phyloP scores from a whole-genome alignment of 2,797 vertebrate genomes.

The Chromobotia macracanthus region DNA sequence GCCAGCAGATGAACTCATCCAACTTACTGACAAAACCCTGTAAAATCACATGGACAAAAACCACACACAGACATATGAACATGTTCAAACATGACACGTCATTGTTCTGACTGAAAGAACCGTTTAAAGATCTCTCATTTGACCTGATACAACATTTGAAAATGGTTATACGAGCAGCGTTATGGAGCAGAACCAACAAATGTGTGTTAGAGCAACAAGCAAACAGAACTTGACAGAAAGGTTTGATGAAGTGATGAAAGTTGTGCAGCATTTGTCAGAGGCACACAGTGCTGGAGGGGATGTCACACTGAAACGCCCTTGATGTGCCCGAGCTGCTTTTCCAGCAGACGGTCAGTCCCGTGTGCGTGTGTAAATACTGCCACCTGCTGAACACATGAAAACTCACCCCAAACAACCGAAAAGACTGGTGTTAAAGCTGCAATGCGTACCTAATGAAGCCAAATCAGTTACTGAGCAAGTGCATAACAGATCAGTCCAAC shows the following conservation, averaged over 20 bases:
- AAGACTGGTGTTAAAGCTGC: background rate
- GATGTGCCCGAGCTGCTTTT: slow-evolving; percentile 42
- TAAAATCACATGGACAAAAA: slow-evolving; percentile 49
- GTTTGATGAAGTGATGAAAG: slow-evolving; percentile 49
- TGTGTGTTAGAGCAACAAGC: background rate
- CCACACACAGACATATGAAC: slow-evolving; percentile 21
- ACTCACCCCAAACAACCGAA: background rate
- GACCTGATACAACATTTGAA: background rate
- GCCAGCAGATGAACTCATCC: slow-evolving; percentile 94
- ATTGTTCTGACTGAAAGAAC: background rate
- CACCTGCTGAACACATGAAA: slow-evolving; percentile 70
- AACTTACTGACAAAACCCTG: slow-evolving; percentile 93
- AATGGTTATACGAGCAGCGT: background rate
- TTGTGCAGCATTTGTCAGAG: slow-evolving; percentile 47
- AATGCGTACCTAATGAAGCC: too few relatives aligned
- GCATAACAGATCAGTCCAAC: too few relatives aligned
- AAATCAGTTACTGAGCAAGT: too few relatives aligned
- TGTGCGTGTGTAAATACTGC: slow-evolving; percentile 71
- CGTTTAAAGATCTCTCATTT: background rate
- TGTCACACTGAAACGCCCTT: slow-evolving; percentile 54
- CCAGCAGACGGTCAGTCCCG: background rate
- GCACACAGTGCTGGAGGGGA: slow-evolving; percentile 40
- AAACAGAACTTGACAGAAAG: slow-evolving; percentile 15
- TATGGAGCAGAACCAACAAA: background rate
- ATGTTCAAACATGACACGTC: slow-evolving; percentile 3